Evolutionary conservation across 2,888 invertebrate species (phyloP).

Genomic region (Agrypnus murinus): DNA sequence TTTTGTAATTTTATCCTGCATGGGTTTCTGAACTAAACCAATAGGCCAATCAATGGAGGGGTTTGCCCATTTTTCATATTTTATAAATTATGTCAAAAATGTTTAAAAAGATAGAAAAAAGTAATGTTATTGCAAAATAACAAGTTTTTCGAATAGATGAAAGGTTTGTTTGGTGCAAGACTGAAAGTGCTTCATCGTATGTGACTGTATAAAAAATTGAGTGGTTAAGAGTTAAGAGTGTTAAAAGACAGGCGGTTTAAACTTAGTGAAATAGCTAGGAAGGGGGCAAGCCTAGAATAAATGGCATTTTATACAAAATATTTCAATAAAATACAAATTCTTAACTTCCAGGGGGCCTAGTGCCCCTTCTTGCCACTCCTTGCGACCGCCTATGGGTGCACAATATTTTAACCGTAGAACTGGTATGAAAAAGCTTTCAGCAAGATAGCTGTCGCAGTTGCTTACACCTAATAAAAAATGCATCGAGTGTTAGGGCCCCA

Average conservation of each 20-base stretch:
- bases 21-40: no score
- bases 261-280: not conserved
- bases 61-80: no score
- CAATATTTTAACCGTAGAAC: conserved; percentile 4
- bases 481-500: no score
- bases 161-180: no score
- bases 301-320: not conserved
- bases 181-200: not conserved
- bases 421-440: conserved; percentile 2
- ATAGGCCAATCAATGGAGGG: no score
- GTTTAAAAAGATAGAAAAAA: no score
- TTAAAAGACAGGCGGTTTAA: no score
- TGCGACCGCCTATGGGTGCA: not conserved
- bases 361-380: not conserved
- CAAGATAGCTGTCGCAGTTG: not conserved
- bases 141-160: conserved; percentile 9
- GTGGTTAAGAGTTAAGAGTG: no score
- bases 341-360: not conserved
- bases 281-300: not conserved
- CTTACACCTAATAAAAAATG: no score
- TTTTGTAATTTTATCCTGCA: no score
- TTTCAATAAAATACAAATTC: not conserved
- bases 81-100: no score
- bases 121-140: no score
- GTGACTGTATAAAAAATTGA: conserved; percentile 6